A percentile compares a stretch with the other conserved stretches of the same genome.
phyloP scores from a whole-genome alignment of 2,888 invertebrate genomes.

The Limnephilus rhombicus region DNA sequence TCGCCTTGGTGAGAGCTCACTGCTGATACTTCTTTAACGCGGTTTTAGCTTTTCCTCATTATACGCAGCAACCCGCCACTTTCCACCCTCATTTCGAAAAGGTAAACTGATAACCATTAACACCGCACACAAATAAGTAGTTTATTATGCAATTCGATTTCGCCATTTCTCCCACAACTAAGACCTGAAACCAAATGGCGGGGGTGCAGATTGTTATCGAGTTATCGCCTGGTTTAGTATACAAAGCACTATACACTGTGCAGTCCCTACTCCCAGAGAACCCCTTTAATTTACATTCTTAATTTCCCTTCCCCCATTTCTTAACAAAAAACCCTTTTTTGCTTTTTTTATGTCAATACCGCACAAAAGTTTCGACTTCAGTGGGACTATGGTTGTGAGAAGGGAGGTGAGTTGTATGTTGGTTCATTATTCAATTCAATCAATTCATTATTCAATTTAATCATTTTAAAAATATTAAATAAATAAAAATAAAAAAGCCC shows the following conservation, averaged over 20 bases:
- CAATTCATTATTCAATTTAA: no score
- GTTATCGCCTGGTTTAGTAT: background rate
- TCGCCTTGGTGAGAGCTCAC: no score
- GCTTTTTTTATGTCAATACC: no score
- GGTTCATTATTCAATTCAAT: no score
- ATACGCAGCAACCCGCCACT: background rate
- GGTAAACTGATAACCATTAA: background rate
- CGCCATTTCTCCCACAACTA: background rate
- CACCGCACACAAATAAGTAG: background rate
- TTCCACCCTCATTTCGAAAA: background rate
- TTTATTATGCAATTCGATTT: constrained; percentile 2
- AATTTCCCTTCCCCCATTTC: background rate
- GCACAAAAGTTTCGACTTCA: no score
- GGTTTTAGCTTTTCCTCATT: background rate
- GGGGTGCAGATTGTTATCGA: background rate
- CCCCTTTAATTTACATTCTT: background rate
- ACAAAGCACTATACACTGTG: background rate
- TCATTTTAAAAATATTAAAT: no score
- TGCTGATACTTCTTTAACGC: no score
- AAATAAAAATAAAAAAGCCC: no score
- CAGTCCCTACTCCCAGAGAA: background rate
- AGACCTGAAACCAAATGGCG: background rate
- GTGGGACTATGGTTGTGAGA: no score
- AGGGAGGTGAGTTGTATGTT: no score
- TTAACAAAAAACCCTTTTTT: no score